Base-by-base conservation (phyloP, 2,113 vertebrate genomes). In the Toxotes jaculatrix region DNA sequence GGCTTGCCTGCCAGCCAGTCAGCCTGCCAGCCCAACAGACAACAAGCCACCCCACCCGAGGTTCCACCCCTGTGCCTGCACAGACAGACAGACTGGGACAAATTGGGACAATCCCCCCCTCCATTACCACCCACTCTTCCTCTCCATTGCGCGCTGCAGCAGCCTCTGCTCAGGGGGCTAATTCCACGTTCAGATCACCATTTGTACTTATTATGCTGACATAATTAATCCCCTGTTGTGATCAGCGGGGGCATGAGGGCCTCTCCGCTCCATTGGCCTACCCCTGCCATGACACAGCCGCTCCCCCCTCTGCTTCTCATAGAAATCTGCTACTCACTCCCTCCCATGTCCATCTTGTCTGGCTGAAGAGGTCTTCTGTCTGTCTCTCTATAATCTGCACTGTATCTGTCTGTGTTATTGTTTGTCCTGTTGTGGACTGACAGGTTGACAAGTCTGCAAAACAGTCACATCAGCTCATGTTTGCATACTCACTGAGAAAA, bases 191-290 rank as follows among this genome's bases (percentile, higher is more conserved):
- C 95, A 94, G 93, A 94, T 83, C 93, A 92, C 95, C 96, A 96
- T 97, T 96, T 96, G 96, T 95, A 95, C 96, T 93, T 94, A 94
- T 95, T 92, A 95, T 95, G 92, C 92, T 93, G 96, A 95, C 94
- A 95, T 94, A 95, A 96, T 96, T 95, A 93, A 95, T 95, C 91
- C 95, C 96, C 96, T 96, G 95, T 96, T 96, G 96, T 95, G 95
- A 95, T 95, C 96, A 96, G 96, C 93, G 61, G 96, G 96, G 93
- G 92, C 90, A 94, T 77, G 93, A 95, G 91, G 91, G 92, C 90
- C 91, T 94, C 89, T 85, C 78, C 84, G 91, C 93, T 93, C 90
- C 92, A 91, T 78, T 93, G 91, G 86, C 83, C 88, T 88, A 87
- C 83, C 75, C 89, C 83, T 90, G 79, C 88, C 83, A 91, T 82